A percentile compares a stretch with the other conserved stretches of the same genome.
Conservation (phyloP, 2,797 vertebrate species). For the Coluber constrictor region DNA sequence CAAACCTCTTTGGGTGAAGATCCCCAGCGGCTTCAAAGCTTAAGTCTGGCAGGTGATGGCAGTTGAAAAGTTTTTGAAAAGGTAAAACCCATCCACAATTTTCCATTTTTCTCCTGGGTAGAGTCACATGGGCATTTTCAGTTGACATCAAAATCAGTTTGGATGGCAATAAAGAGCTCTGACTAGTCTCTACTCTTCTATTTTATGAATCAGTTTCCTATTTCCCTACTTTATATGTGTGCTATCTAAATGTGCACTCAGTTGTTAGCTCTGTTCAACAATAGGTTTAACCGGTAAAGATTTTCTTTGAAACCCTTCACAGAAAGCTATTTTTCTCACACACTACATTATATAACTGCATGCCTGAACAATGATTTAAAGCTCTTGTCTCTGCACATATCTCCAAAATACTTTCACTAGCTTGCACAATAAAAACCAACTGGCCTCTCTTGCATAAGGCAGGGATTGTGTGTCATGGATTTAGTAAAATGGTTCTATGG, state of each 20-base stretch:
- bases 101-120: neutral
- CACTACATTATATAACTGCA: rapidly evolving
- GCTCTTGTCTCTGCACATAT: neutral
- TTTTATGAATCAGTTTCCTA: neutral
- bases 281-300: neutral
- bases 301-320: neutral
- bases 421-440: rapidly evolving
- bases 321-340: neutral
- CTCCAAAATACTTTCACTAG: neutral
- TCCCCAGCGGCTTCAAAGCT: neutral
- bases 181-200: neutral
- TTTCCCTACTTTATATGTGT: neutral
- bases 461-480: rapidly evolving
- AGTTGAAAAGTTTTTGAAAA: neutral
- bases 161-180: neutral
- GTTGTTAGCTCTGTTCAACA: neutral
- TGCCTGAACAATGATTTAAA: neutral
- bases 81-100: neutral
- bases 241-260: neutral
- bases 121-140: no score
- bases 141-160: neutral
- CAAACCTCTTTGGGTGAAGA: neutral
- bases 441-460: rapidly evolving
- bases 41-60: neutral
- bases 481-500: neutral